Evolutionary conservation across 2,888 invertebrate genomes (phyloP), one percentile per base, ranked within the genome.

Genomic region (Octonoba sinensis): DNA sequence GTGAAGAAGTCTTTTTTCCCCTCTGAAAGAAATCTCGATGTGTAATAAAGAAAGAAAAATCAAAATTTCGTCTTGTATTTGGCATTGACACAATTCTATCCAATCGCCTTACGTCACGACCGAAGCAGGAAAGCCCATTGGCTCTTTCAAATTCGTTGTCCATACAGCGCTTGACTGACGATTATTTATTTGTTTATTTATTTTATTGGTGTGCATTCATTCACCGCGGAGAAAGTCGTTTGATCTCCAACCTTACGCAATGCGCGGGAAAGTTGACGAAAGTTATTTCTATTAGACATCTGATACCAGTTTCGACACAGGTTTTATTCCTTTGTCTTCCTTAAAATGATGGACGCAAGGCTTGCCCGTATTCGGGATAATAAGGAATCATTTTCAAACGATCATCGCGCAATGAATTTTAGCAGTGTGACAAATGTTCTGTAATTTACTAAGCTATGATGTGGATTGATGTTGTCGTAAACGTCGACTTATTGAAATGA

Each of bases 1-100:
- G 57, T 59, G 75, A 49, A 66, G 59, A 66, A 20, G 65, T 54
- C 22, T 36, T 62, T 46, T 72, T 69, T 20, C 24, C 24, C n/a
- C 59, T 27, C 16, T 44, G 62, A 71, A 57, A 71, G 46, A 71
- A 60, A 46, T 71, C 71, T 49, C 11, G 71, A 71, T 71, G 71
- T 60, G 71, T 71, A 71, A 71, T 71, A 60, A 62, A 47, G 60
- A 60, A 71, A 59, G 62, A 71, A 71, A 60, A 60, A 71, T 71
- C 49, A 62, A 71, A 71, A 60, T 71, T 71, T 51, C 60, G 60
- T 49, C 57, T 51, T 18, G 66, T 18, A 49, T 73, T 44, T 64
- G 74, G 74, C 74, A 75, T 75, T 75, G 74, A 75, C 74, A 75
- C 56, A 75, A 56, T 66, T 75, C 24, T 46, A 8, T 54, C 74